Conservation (phyloP, 2,888 invertebrate genomes). For the Fissipunctia ypsillon region DNA sequence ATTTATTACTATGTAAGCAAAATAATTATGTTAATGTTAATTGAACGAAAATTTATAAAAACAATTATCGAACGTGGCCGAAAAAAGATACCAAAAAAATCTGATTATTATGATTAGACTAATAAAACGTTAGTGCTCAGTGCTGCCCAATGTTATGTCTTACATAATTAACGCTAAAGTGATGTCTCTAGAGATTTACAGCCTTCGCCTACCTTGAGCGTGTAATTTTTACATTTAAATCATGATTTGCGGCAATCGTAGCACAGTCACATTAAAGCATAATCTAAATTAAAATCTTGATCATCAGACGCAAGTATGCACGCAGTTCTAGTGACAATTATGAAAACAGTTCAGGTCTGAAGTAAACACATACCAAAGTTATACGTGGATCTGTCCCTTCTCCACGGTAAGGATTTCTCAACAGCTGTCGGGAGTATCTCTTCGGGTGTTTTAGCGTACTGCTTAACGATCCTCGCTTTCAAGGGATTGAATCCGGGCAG, state of each 20-base stretch:
- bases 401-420: constrained; percentile 96
- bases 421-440: constrained; percentile 93
- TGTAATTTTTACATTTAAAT: constrained; percentile 48
- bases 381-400: constrained; percentile 93
- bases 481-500: constrained; percentile 93
- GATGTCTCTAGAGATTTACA: constrained; percentile 28
- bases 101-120: constrained; percentile 16
- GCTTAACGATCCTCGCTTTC: constrained; percentile 93
- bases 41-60: constrained; percentile 25
- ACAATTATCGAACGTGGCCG: constrained; percentile 7
- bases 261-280: constrained; percentile 58
- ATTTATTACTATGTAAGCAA: constrained; percentile 28
- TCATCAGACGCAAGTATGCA: constrained; percentile 77
- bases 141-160: constrained; percentile 19
- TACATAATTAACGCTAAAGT: constrained; percentile 26
- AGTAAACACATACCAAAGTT: constrained; percentile 92
- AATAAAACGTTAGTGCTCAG: constrained; percentile 25
- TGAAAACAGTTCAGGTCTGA: constrained; percentile 72
- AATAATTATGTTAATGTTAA: constrained; percentile 13
- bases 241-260: constrained; percentile 60
- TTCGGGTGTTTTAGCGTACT: constrained; percentile 91
- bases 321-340: constrained; percentile 70
- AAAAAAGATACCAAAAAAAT: constrained; percentile 41
- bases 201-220: constrained; percentile 29
- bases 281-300: constrained; percentile 70